Conservation (phyloP, 2,888 invertebrate genomes). For the Camptogramma bilineatum region DNA sequence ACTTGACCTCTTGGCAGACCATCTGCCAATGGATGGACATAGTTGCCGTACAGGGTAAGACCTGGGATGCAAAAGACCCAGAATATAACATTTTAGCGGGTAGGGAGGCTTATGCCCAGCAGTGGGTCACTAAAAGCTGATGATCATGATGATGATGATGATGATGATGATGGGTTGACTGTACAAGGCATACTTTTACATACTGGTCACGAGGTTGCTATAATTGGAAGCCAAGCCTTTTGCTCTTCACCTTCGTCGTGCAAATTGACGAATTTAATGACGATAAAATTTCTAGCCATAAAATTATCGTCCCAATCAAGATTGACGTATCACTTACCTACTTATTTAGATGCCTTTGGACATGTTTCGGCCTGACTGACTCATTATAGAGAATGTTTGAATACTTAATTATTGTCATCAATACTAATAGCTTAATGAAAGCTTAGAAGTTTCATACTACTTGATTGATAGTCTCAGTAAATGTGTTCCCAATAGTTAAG, state of each 20-base stretch:
- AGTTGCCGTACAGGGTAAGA: too few species aligned
- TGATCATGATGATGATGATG: too few species aligned
- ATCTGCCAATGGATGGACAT: too few species aligned
- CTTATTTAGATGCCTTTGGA: constrained; percentile 6
- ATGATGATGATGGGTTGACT: background rate
- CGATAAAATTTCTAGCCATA: constrained; percentile 34
- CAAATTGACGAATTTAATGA: constrained; percentile 35
- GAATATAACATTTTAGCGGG: too few species aligned
- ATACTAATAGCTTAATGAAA: background rate
- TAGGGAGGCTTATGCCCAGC: too few species aligned
- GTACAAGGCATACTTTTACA: constrained; percentile 2
- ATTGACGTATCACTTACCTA: constrained; percentile 20
- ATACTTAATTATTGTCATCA: background rate
- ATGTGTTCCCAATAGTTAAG: too few species aligned
- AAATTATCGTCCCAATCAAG: constrained; percentile 25
- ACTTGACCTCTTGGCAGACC: too few species aligned
- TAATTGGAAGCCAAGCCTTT: constrained; percentile 14
- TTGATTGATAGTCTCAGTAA: background rate
- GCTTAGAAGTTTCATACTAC: background rate
- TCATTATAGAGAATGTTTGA: constrained; percentile 6
- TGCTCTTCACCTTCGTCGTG: constrained; percentile 25
- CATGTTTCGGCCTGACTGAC: background rate
- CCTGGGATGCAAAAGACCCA: too few species aligned
- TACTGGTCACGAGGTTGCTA: constrained; percentile 2
- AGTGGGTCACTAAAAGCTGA: too few species aligned